A percentile compares a stretch with the other conserved stretches of the same genome.
Evolutionary conservation across 2,888 invertebrate species (phyloP).

Genomic region (Muschampia plurimacula): DNA sequence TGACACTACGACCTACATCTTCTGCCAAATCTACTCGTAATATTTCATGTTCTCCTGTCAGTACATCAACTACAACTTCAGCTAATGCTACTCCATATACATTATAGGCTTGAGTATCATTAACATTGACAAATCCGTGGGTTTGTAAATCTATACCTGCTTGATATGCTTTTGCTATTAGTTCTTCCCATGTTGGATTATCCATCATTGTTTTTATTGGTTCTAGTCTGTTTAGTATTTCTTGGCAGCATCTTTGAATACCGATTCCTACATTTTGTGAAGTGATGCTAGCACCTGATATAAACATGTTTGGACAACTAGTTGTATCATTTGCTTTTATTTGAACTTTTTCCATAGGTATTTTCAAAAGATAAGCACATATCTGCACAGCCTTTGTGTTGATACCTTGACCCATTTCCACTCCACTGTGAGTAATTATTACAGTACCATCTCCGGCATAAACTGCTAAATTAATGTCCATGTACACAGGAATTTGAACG

Average conservation of each 20-base stretch:
- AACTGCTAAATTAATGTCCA: conserved; percentile 74
- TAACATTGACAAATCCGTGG: conserved; percentile 72
- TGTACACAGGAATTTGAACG: too few relatives aligned
- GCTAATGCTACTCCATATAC: conserved; percentile 85
- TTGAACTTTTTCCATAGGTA: conserved; percentile 87
- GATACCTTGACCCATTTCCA: conserved; percentile 92
- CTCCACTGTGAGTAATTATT: conserved; percentile 88
- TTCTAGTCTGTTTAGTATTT: conserved; percentile 52
- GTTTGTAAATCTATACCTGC: conserved; percentile 83
- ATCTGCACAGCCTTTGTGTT: conserved; percentile 93
- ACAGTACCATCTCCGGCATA: conserved; percentile 90
- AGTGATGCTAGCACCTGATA: conserved; percentile 87
- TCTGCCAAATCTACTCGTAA: conserved; percentile 88
- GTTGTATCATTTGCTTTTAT: conserved; percentile 87
- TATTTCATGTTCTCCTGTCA: conserved; percentile 89
- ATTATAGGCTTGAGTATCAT: conserved; percentile 76
- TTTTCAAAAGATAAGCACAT: conserved; percentile 89
- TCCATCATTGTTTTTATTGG: conserved; percentile 76
- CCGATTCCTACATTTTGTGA: conserved; percentile 59
- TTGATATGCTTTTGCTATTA: conserved; percentile 78
- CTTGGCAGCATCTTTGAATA: conserved; percentile 52
- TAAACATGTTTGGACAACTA: conserved; percentile 86
- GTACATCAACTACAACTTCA: conserved; percentile 90
- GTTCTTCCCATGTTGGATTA: conserved; percentile 81
- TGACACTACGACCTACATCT: conserved; percentile 89